A percentile compares a stretch with the other conserved stretches of the same genome.
These are phyloP conservation scores for Drosophila triauraria DNA, from an alignment of 1,140 invertebrate genomes.

Conservation along the genomic window DNA sequence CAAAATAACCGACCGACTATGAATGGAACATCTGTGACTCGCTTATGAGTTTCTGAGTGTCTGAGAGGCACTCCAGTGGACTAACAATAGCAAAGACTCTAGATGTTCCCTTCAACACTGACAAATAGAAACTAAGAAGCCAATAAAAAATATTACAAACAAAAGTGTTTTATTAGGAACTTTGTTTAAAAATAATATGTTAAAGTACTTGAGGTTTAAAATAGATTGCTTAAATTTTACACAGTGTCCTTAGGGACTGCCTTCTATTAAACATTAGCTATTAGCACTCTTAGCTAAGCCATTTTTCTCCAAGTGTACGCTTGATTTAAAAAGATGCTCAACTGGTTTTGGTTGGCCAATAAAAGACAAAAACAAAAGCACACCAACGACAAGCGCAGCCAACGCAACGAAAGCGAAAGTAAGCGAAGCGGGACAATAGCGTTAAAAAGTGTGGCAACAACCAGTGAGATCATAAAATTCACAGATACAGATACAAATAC, in stretches of 20 bases:
- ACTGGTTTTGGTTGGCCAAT: constrained; percentile 69
- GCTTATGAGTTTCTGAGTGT: constrained; percentile 23
- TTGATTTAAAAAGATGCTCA: constrained; percentile 60
- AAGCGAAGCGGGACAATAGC: constrained; percentile 68
- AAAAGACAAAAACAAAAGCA: constrained; percentile 44
- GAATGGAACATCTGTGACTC: constrained; percentile 52
- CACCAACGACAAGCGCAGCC: constrained; percentile 37
- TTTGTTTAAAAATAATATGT: too few species aligned
- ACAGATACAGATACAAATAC: constrained; percentile 3
- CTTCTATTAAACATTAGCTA: too few species aligned
- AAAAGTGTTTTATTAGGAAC: too few species aligned
- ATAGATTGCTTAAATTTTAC: too few species aligned
- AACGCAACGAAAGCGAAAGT: constrained; percentile 69
- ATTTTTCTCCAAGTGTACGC: too few species aligned
- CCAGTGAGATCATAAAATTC: constrained; percentile 33
- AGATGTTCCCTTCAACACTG: background rate
- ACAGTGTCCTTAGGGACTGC: too few species aligned
- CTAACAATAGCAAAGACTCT: constrained; percentile 10
- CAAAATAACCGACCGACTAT: constrained; percentile 19
- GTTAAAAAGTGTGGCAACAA: constrained; percentile 60
- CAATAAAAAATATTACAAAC: background rate
- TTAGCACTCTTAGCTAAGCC: too few species aligned
- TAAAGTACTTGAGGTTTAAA: too few species aligned
- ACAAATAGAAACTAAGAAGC: background rate
- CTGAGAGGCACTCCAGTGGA: constrained; percentile 3